phyloP scores from a whole-genome alignment of 2,113 vertebrate species.

The Campylomormyrus tamandua region DNA sequence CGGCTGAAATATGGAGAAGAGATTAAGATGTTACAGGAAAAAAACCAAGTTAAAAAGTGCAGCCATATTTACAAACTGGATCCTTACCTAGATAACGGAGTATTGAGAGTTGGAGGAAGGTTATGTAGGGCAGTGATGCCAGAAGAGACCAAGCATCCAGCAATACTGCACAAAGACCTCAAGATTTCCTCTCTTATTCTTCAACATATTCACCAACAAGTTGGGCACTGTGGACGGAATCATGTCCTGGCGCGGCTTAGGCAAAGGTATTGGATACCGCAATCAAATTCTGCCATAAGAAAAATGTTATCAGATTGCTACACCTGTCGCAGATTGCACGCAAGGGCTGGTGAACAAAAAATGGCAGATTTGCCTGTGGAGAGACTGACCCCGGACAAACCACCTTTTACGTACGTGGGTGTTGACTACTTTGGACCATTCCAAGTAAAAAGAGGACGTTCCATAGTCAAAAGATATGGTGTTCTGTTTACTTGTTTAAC shows the following conservation, averaged over 20 bases:
- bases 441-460: no score
- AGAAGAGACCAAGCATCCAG: constrained; percentile 8
- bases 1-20: background rate
- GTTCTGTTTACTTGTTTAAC: no score
- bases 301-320: background rate
- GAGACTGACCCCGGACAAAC: no score
- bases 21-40: background rate
- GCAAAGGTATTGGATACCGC: background rate
- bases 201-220: background rate
- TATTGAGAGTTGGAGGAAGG: constrained; percentile 10
- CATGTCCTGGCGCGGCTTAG: background rate
- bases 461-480: no score
- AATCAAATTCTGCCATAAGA: background rate
- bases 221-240: background rate
- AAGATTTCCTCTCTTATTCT: background rate
- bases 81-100: background rate
- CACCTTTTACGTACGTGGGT: no score
- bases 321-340: background rate
- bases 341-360: background rate
- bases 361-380: background rate
- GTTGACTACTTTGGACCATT: no score
- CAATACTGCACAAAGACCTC: background rate
- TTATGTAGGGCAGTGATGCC: background rate
- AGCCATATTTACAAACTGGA: background rate
- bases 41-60: background rate